Conservation (phyloP, 2,888 invertebrate species). For the Sarcophaga subvicina region DNA sequence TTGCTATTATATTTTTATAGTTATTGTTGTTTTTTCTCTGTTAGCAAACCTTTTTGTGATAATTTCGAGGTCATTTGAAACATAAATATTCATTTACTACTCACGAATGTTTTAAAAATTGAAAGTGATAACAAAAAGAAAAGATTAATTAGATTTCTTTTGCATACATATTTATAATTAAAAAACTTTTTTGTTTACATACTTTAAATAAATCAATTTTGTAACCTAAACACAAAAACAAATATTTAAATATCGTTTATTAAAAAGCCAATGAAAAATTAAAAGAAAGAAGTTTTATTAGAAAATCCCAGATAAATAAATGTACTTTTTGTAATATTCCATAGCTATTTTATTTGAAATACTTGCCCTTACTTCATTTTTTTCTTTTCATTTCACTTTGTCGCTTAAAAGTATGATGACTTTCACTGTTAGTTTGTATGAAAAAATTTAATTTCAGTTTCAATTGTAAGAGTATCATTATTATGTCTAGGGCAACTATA, state of each 20-base stretch:
- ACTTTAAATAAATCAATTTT: background rate
- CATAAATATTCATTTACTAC: background rate
- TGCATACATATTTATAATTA: slow-evolving; percentile 12
- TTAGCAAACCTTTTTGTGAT: slow-evolving; percentile 9
- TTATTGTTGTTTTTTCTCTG: background rate
- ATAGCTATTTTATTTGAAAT: slow-evolving; percentile 5
- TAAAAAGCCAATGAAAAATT: background rate
- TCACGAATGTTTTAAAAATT: background rate
- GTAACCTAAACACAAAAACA: no score
- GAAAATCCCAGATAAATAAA: background rate
- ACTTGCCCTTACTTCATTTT: slow-evolving; percentile 11
- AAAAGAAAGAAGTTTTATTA: background rate
- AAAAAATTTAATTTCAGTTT: slow-evolving; percentile 26
- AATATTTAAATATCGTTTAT: background rate
- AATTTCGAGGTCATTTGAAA: slow-evolving; percentile 17
- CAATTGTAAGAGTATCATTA: slow-evolving; percentile 38
- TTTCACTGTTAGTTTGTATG: slow-evolving; percentile 39
- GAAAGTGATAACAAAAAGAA: background rate
- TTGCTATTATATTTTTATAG: background rate
- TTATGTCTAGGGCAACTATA: slow-evolving; percentile 49
- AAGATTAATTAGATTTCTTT: slow-evolving; percentile 15
- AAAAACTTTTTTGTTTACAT: background rate
- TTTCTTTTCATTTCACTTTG: slow-evolving; percentile 23
- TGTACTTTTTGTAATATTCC: no score
- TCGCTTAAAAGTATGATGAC: slow-evolving; percentile 33